A percentile compares a stretch with the other conserved stretches of the same genome.
phyloP scores from a whole-genome alignment of 2,113 vertebrate genomes.

The Paracanthobrama guichenoti region DNA sequence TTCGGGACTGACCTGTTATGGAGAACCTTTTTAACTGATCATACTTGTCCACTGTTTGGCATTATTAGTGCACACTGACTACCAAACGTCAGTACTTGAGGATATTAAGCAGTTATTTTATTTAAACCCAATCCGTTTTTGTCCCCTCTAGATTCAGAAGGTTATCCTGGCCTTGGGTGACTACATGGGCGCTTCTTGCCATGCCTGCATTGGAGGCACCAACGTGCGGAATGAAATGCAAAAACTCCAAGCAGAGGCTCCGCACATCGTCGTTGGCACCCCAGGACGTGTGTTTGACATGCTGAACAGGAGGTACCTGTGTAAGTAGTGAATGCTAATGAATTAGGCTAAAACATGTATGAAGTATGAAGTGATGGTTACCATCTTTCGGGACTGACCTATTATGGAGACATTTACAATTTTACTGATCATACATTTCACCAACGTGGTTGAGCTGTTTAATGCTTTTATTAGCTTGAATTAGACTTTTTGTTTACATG shows the following conservation, averaged over 20 bases:
- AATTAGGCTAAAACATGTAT: slow-evolving; percentile 52
- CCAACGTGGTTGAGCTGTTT: not conserved
- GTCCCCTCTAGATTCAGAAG: slow-evolving; percentile 81
- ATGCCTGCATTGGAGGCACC: slow-evolving; percentile 88
- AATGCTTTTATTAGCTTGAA: not conserved
- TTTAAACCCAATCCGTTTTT: not conserved
- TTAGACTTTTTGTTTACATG: not conserved
- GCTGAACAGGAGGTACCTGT: slow-evolving; percentile 86
- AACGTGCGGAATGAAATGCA: slow-evolving; percentile 91
- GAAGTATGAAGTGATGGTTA: slow-evolving; percentile 76
- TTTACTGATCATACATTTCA: slow-evolving; percentile 70
- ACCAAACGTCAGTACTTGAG: not conserved
- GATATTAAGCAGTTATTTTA: not conserved
- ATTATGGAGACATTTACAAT: slow-evolving; percentile 64
- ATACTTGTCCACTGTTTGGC: slow-evolving; percentile 42
- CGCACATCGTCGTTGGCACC: slow-evolving; percentile 87
- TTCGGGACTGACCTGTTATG: slow-evolving; percentile 77
- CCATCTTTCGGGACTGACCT: slow-evolving; percentile 83
- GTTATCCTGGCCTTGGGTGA: slow-evolving; percentile 89
- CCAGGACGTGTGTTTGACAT: slow-evolving; percentile 89
- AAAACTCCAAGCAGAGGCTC: slow-evolving; percentile 86
- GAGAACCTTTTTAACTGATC: slow-evolving; percentile 71
- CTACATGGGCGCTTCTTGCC: slow-evolving; percentile 89
- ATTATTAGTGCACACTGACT: not conserved
- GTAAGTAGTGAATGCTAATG: slow-evolving; percentile 73